Percentiles rank a stretch among this genome's conserved stretches.
phyloP scores from a whole-genome alignment of 2,113 vertebrate species.

The Anguilla japonica region DNA sequence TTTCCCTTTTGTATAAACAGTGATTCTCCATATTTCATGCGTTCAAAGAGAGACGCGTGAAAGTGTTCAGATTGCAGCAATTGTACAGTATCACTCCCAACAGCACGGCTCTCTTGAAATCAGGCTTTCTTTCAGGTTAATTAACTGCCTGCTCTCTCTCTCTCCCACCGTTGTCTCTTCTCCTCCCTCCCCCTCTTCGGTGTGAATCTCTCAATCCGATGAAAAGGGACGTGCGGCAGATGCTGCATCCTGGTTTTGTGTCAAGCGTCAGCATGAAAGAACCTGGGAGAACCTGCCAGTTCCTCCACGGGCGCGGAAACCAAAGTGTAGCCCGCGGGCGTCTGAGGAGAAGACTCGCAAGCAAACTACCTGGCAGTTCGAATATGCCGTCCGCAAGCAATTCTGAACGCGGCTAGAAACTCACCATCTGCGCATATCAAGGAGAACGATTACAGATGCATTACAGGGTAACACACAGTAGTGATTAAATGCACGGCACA shows the following conservation, averaged over 20 bases:
- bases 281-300: background rate
- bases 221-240: background rate
- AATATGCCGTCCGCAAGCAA: background rate
- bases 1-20: too few species aligned
- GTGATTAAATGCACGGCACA: background rate
- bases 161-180: background rate
- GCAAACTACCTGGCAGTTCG: background rate
- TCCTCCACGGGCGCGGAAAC: background rate
- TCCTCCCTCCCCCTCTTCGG: background rate
- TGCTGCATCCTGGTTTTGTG: background rate
- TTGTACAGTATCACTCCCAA: background rate
- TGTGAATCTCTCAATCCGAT: background rate
- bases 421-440: background rate
- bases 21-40: too few species aligned
- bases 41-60: background rate
- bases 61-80: background rate
- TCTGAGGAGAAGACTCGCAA: background rate
- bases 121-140: background rate
- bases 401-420: background rate
- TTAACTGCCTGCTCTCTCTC: background rate
- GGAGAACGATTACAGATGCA: background rate
- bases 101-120: background rate
- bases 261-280: background rate
- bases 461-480: background rate
- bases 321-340: background rate